Evolutionary conservation across 1,140 invertebrate species (phyloP).

Genomic region (Drosophila sucinea): DNA sequence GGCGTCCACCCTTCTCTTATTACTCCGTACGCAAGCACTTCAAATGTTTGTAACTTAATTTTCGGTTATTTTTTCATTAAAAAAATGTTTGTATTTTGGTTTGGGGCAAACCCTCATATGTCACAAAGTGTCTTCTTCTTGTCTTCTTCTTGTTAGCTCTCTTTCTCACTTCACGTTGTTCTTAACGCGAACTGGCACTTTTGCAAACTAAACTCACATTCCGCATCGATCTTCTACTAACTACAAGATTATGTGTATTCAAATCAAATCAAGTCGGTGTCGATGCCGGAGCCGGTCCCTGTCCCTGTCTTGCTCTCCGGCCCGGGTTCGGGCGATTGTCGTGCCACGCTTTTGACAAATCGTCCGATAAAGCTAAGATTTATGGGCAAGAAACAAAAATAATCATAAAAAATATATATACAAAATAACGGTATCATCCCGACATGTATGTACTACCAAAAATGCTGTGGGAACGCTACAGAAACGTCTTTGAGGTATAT

Average conservation of each 20-base stretch:
- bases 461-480: conserved; percentile 29
- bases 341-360: conserved; percentile 79
- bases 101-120: background rate
- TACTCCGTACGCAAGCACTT: conserved; percentile 28
- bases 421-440: conserved; percentile 2
- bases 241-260: background rate
- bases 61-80: conserved; percentile 24
- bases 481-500: conserved; percentile 21
- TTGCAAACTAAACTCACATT: conserved; percentile 56
- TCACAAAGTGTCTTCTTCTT: background rate
- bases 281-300: conserved; percentile 37
- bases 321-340: conserved; percentile 38
- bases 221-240: conserved; percentile 37
- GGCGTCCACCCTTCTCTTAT: conserved; percentile 16
- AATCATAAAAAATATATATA: background rate
- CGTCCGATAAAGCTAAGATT: conserved; percentile 73
- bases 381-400: conserved; percentile 46
- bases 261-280: conserved; percentile 24
- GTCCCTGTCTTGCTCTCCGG: conserved; percentile 1
- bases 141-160: background rate
- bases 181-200: conserved; percentile 39
- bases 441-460: background rate
- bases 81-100: conserved; percentile 3
- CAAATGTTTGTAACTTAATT: conserved; percentile 44
- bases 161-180: background rate